Base-by-base conservation (phyloP, 1,140 invertebrate genomes). In the Bombus breviceps region DNA sequence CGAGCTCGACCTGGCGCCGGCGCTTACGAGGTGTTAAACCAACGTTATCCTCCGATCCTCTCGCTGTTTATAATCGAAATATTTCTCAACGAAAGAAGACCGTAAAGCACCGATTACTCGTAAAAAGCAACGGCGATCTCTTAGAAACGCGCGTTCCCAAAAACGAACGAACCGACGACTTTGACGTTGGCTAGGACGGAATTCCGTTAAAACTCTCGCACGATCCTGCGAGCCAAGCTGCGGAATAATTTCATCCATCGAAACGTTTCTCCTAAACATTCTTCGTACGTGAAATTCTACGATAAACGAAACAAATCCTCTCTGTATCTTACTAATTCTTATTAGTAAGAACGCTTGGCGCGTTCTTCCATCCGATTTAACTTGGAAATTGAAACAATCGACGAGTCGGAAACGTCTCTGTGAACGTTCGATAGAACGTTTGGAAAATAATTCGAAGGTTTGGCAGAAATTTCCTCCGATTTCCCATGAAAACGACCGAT, bases 1-100 rank as follows among this genome's bases (percentile, higher is more conserved):
- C 10, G 75, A 41, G 28, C 9, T 2, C 9, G n/a, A 32, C 32
- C 59, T 66, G 53, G 74, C 74, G 57, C 75, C 75, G 75, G 75
- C 57, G 75, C 75, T 78, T 41, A 32, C 12, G 74, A 76, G 28
- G 28, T 64, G 75, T 78, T 64, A 34, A 78, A 78, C 37, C 75
- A 64, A 78, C 57, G 28, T 57, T 62, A 77, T 59, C 75, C 34
- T 18, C 37, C 53, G 34, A 77, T 77, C 64, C 37, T 32, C 37
- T 64, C 6, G 0, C 28, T 41, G 75, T 78, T 78, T 78, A 41
- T 2, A 78, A 66, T 78, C 75, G 57, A 78, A 66, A 66, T 64
- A 66, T 78, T 64, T 66, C 37, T 2, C 3, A 4, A 32, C 57
- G 18, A 37, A 41, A 41, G 57, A 41, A 62, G 57, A 41, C 22